phyloP scores from a whole-genome alignment of 2,797 vertebrate genomes.

The Natrix natrix region DNA sequence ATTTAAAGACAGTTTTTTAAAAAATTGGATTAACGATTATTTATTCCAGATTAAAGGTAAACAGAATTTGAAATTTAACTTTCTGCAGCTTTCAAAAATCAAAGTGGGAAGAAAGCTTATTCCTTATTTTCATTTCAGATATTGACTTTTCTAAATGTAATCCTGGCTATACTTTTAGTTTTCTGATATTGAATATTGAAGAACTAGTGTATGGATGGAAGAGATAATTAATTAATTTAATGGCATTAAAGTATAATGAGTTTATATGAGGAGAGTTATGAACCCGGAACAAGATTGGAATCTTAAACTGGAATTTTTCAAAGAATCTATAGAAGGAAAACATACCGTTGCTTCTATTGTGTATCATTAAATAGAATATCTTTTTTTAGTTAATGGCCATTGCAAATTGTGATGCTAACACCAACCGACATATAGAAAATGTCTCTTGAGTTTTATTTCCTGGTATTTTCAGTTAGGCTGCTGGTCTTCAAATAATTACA shows the following conservation, averaged over 20 bases:
- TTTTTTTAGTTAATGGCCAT: constrained; percentile 49
- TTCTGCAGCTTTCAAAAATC: neutral
- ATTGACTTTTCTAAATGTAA: neutral
- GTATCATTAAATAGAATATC: constrained; percentile 14
- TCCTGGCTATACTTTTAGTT: neutral
- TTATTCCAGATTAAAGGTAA: neutral
- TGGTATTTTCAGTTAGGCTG: neutral
- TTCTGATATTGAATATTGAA: neutral
- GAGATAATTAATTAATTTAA: neutral
- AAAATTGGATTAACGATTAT: neutral
- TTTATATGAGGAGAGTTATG: neutral
- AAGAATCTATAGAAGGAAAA: constrained; percentile 3
- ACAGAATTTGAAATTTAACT: neutral
- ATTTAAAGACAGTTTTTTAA: neutral
- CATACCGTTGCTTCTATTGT: constrained; percentile 17
- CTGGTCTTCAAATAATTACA: neutral
- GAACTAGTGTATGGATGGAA: neutral
- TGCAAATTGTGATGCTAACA: constrained; percentile 27
- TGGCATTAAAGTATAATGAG: neutral
- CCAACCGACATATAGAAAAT: constrained; percentile 37
- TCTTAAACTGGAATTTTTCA: neutral
- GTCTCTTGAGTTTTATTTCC: neutral
- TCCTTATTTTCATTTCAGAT: neutral
- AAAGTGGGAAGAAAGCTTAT: neutral
- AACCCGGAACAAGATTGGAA: neutral